Conservation (phyloP, 2,113 vertebrate species). For the Dipodomys ordii region DNA sequence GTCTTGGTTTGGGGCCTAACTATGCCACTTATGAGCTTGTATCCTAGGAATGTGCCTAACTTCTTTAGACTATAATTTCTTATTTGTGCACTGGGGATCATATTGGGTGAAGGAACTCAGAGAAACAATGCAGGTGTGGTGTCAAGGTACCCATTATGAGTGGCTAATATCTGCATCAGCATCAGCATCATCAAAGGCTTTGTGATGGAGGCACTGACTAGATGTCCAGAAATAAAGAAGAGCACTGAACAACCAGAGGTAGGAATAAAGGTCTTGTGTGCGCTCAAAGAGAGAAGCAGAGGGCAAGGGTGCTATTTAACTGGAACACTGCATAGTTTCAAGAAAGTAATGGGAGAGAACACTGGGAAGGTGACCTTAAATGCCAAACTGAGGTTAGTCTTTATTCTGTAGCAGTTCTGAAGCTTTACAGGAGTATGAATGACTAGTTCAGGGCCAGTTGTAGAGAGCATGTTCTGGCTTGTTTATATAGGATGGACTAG, state of each 20-base stretch:
- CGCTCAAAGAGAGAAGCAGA: neutral
- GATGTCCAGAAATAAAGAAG: neutral
- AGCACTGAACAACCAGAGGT: neutral
- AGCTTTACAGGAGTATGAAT: neutral
- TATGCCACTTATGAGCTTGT: neutral
- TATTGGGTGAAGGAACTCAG: neutral
- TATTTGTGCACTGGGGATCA: neutral
- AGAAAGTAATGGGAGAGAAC: constrained; percentile 5
- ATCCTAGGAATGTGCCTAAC: neutral
- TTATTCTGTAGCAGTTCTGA: neutral
- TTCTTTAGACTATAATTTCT: neutral
- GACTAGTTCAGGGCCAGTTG: neutral
- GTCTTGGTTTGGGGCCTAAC: neutral
- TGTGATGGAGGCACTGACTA: constrained; percentile 19
- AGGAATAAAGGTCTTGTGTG: neutral
- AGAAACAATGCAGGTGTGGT: neutral
- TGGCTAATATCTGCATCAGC: neutral
- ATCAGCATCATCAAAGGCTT: neutral
- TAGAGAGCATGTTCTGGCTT: neutral
- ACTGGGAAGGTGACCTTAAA: neutral
- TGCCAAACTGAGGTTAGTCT: neutral
- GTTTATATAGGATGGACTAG: neutral
- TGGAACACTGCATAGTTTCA: neutral
- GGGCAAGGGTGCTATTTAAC: neutral
- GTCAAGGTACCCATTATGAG: neutral